phyloP scores from a whole-genome alignment of 2,888 invertebrate genomes.

The Hirtodrosophila histrioides region DNA sequence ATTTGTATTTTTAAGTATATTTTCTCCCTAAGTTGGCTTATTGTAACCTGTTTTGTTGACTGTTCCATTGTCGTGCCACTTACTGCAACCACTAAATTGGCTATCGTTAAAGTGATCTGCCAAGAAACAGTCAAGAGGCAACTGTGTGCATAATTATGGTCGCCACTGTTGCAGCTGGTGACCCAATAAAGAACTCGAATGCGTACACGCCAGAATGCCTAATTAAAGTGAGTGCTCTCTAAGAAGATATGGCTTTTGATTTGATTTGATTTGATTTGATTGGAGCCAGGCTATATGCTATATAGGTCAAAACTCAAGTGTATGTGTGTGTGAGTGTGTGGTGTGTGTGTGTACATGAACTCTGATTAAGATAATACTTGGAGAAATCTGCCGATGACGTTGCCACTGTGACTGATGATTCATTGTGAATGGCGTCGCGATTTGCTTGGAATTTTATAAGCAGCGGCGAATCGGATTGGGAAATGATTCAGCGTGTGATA shows the following conservation, averaged over 20 bases:
- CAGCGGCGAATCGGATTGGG: conserved; percentile 3
- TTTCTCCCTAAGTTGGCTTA: no score
- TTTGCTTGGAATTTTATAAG: conserved; percentile 60
- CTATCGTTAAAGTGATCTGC: no score
- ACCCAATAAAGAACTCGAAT: conserved; percentile 11
- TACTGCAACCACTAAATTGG: background rate
- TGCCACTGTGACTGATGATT: conserved; percentile 27
- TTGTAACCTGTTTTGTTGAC: conserved; percentile 2
- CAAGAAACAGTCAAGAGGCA: background rate
- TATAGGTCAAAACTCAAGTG: background rate
- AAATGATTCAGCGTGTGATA: conserved; percentile 45
- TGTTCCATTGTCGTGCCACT: conserved; percentile 1
- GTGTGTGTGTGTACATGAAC: conserved; percentile 1
- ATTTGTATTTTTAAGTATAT: no score
- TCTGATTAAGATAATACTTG: conserved; percentile 42
- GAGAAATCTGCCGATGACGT: conserved; percentile 48
- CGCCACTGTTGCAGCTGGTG: conserved; percentile 17
- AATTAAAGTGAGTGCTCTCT: conserved; percentile 27
- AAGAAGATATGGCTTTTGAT: background rate
- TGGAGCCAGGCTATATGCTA: no score
- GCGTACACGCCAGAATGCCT: background rate
- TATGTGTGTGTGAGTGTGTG: conserved; percentile 5
- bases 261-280: background rate
- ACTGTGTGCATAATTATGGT: conserved; percentile 15
- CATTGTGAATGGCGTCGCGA: conserved; percentile 37